Evolutionary conservation across 2,888 invertebrate genomes (phyloP).

Genomic region (Synergus laeviventris): DNA sequence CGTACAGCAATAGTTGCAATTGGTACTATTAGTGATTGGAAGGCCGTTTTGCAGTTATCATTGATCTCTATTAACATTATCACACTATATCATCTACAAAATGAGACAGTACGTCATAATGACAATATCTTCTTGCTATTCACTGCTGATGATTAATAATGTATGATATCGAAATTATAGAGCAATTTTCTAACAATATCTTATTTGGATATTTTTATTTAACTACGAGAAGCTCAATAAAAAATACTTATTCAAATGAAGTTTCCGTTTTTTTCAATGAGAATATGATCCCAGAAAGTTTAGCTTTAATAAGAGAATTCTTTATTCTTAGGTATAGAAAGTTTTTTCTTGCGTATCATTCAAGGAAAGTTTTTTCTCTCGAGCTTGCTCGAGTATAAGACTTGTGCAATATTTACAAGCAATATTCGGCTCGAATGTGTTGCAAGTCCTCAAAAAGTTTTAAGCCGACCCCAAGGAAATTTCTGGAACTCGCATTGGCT

Average conservation of each 20-base stretch:
- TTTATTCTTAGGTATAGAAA: not conserved
- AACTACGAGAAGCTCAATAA: too few relatives aligned
- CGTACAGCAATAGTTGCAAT: slow-evolving; percentile 12
- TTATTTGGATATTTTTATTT: too few relatives aligned
- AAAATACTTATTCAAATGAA: too few relatives aligned
- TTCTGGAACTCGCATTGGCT: not conserved
- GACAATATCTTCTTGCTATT: slow-evolving; percentile 26
- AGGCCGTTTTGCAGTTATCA: slow-evolving; percentile 35
- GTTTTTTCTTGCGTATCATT: not conserved
- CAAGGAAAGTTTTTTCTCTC: not conserved
- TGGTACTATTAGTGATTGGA: slow-evolving; percentile 34
- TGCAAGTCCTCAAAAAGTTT: slow-evolving; percentile 23
- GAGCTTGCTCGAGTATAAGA: not conserved
- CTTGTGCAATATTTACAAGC: slow-evolving; percentile 51
- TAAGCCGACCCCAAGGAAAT: not conserved
- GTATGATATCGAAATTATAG: not conserved
- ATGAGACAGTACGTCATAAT: slow-evolving; percentile 28
- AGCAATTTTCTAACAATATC: not conserved
- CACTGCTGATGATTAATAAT: not conserved
- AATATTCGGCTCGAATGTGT: slow-evolving; percentile 48
- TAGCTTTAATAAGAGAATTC: not conserved
- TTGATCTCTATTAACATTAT: slow-evolving; percentile 35
- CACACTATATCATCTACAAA: not conserved
- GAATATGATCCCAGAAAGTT: not conserved
- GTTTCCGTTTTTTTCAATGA: not conserved